Base-by-base conservation (phyloP, 2,113 vertebrate species). In the Myiozetetes cayanensis region DNA sequence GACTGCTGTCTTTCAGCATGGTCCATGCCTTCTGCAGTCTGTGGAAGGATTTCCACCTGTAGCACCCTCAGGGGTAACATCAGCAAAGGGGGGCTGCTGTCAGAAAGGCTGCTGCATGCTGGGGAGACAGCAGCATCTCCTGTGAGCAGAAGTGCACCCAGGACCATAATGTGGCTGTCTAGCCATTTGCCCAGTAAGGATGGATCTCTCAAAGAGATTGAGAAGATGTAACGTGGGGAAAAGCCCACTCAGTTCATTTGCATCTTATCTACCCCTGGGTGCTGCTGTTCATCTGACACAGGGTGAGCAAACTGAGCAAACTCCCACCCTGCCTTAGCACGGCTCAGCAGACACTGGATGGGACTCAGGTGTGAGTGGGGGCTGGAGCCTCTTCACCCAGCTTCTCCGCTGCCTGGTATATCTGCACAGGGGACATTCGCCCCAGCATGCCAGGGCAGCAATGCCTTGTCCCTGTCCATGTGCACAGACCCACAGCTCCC, bases 401-500 rank as follows among this genome's bases (percentile, higher is more conserved):
- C 11, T 14, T 65, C 68, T 65, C 7, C 7, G 17, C n/a, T 85
- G 19, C 24, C 27, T 4, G 2, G 2, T 20, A 7, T 14, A 5
- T 67, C 50, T 81, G 52, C 50, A 15, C 0, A 7, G 0, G 0
- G 58, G 19, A 37, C 4, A 0, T n/a, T 79, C 0, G 0, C 0
- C 1, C 52, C 1, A 7, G 27, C 4, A 2, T 52, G 41, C 35
- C 24, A 28, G 21, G 23, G 19, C 53, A 73, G 62, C 3, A 10
- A 4, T 0, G 1, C 23, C 28, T 68, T 5, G 1, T 47, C 12
- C 22, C 27, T 70, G 35, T 16, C 47, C 1, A 0, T 0, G 0
- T 6, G 6, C 1, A 1, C 14, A 31, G 55, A 33, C 23, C 52
- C 47, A 22, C 23, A 31, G 66, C 24, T 76, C 27, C 10, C 11